phyloP scores from a whole-genome alignment of 2,888 invertebrate species.

The Limnephilus marmoratus region DNA sequence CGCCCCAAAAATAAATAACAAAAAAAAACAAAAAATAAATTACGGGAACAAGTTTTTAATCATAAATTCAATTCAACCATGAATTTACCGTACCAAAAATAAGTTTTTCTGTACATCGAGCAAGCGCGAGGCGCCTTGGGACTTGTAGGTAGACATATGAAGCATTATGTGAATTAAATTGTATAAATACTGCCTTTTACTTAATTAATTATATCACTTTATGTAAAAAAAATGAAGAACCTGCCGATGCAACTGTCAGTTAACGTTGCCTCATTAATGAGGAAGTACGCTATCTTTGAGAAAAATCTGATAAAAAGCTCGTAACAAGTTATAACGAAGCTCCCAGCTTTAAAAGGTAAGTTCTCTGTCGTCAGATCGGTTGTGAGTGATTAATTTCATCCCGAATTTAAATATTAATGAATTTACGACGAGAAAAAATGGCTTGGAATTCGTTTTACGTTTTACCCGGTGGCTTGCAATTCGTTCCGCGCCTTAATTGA shows the following conservation, averaged over 20 bases:
- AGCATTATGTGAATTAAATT: not conserved
- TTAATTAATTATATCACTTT: not conserved
- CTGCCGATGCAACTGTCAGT: not conserved
- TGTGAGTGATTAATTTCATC: constrained; percentile 18
- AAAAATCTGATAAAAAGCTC: not conserved
- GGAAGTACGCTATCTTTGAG: not conserved
- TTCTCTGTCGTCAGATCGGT: not conserved
- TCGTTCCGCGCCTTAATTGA: constrained; percentile 44
- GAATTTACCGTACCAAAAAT: not conserved
- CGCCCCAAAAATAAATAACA: too few species aligned
- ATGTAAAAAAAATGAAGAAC: not conserved
- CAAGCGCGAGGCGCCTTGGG: not conserved
- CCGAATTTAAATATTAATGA: constrained; percentile 56
- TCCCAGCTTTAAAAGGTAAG: not conserved
- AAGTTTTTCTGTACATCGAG: not conserved
- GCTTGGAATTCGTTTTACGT: constrained; percentile 35
- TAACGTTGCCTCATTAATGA: not conserved
- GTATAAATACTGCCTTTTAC: not conserved
- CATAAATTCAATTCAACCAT: not conserved
- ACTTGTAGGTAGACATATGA: not conserved
- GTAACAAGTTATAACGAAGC: constrained; percentile 2
- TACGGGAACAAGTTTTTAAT: too few species aligned
- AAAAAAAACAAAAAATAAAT: too few species aligned
- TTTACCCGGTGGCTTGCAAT: constrained; percentile 38
- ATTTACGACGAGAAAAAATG: constrained; percentile 48